phyloP scores from a whole-genome alignment of 2,797 vertebrate species.

The Bradypodion ventrale region DNA sequence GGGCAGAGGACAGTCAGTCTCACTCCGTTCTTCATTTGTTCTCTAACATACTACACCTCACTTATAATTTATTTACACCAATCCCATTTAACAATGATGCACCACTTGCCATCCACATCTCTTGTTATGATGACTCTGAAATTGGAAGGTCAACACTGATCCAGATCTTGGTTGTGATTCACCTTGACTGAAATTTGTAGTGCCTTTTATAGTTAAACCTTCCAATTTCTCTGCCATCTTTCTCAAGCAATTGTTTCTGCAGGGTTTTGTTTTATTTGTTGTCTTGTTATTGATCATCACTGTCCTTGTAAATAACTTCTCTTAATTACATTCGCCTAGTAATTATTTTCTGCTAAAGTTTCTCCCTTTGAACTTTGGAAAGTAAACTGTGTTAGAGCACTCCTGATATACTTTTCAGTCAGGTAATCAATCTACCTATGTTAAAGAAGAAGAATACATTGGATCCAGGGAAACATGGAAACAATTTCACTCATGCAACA shows the following conservation, averaged over 20 bases:
- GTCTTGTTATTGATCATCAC: slow-evolving; percentile 1
- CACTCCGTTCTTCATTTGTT: no score
- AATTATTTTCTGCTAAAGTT: slow-evolving; percentile 14
- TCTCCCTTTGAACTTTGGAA: background rate
- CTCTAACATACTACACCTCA: background rate
- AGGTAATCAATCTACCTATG: background rate
- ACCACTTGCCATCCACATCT: background rate
- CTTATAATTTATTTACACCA: no score
- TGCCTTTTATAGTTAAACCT: background rate
- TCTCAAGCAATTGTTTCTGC: slow-evolving; percentile 18
- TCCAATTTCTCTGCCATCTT: slow-evolving; percentile 13
- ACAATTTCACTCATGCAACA: background rate
- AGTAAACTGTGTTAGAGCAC: background rate
- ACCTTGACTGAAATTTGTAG: background rate
- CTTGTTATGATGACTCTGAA: background rate
- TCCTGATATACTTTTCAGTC: background rate
- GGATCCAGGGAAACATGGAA: background rate
- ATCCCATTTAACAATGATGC: slow-evolving; percentile 13
- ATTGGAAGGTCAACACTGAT: background rate
- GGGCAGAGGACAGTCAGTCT: no score
- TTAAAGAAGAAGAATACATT: background rate
- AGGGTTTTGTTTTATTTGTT: background rate
- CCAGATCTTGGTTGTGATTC: background rate
- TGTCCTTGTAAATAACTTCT: slow-evolving; percentile 10
- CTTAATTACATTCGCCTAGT: slow-evolving; percentile 21